Percentiles rank a stretch among this genome's conserved stretches.
phyloP scores from a whole-genome alignment of 2,888 invertebrate genomes.

The Xestoiulus laeticollis region DNA sequence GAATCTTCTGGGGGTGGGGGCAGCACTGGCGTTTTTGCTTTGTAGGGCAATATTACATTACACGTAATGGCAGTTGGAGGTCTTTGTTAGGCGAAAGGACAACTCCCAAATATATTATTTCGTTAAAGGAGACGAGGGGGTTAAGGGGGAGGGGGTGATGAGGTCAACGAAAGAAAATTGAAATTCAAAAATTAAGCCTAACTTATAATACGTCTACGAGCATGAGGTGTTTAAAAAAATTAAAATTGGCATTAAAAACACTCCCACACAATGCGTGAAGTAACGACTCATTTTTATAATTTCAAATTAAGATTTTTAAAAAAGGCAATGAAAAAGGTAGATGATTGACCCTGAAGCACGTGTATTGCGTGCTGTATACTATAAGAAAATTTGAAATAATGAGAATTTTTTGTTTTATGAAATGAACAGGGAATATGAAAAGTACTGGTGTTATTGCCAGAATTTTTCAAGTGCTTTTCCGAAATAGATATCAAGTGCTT shows the following conservation, averaged over 20 bases:
- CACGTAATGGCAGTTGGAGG: slow-evolving; percentile 24
- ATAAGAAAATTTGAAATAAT: too few species aligned
- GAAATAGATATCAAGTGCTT: too few species aligned
- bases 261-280: neutral
- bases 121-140: neutral
- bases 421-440: too few species aligned
- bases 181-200: slow-evolving; percentile 14
- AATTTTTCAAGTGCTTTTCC: too few species aligned
- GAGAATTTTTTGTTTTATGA: too few species aligned
- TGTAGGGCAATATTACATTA: slow-evolving; percentile 40
- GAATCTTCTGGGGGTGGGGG: slow-evolving; percentile 25
- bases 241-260: neutral
- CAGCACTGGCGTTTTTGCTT: slow-evolving; percentile 11
- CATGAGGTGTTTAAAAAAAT: neutral
- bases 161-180: neutral
- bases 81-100: slow-evolving; percentile 43
- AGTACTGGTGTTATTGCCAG: too few species aligned
- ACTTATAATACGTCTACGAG: neutral
- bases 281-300: neutral
- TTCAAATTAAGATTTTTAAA: neutral
- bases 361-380: too few species aligned
- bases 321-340: too few species aligned
- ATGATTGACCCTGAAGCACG: too few species aligned
- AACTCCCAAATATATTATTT: slow-evolving; percentile 40
- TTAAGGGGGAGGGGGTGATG: neutral